phyloP scores from a whole-genome alignment of 2,888 invertebrate species.

The Pogonocherus hispidulus region DNA sequence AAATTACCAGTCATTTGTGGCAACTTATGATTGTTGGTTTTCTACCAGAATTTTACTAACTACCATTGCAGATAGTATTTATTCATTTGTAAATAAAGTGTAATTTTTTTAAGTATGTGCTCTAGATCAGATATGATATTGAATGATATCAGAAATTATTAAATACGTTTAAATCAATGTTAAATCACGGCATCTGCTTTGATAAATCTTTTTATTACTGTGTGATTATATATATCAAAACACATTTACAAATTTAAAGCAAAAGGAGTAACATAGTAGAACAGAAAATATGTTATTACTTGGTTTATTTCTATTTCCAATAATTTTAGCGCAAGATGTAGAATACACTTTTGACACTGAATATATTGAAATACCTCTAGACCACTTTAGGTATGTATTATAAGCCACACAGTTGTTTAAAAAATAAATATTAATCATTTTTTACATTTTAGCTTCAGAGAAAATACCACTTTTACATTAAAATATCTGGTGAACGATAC shows the following conservation, averaged over 20 bases:
- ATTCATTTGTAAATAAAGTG: no score
- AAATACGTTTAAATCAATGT: neutral
- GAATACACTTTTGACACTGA: conserved; percentile 59
- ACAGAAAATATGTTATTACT: neutral
- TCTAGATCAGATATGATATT: neutral
- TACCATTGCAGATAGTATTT: no score
- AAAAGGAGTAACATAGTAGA: neutral
- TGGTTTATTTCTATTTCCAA: neutral
- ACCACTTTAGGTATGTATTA: conserved; percentile 80
- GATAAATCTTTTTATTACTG: neutral
- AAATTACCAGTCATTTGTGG: no score
- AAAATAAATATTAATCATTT: neutral
- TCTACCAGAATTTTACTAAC: no score
- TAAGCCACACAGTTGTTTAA: neutral
- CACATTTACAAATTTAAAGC: neutral
- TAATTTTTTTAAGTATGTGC: conserved; percentile 3
- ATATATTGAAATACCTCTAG: conserved; percentile 78
- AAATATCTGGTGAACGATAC: conserved; percentile 87
- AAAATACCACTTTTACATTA: conserved; percentile 80
- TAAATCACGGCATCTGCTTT: neutral
- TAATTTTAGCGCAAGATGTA: conserved; percentile 1
- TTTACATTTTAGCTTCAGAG: conserved; percentile 72
- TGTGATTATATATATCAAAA: neutral
- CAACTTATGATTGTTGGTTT: no score
- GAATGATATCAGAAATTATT: neutral